Base-by-base conservation (phyloP, 37 sponge, comb jelly and placozoan genomes). In the Haliclona indistincta region DNA sequence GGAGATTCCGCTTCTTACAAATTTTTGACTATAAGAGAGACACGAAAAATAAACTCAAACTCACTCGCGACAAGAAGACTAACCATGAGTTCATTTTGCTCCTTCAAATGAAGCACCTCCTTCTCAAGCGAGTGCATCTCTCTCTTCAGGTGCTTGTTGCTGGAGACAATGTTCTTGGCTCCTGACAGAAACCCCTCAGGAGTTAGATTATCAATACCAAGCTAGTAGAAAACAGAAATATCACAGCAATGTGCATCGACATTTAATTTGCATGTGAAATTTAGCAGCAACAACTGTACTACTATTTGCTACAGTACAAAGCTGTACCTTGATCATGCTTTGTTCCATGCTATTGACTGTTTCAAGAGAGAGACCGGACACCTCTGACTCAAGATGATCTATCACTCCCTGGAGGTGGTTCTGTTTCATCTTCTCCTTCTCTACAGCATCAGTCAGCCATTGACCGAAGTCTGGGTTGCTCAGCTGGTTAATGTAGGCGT, bases 371-470 rank as follows among this genome's bases (percentile, higher is more conserved):
- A 86, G 53, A 47, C 11, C 43, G 30, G 67, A 20, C n/a, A 86
- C 86, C 49, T 86, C 86, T 13, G 75, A 75, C 70, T 79, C 80
- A 52, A 86, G 34, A 30, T 86, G 80, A 8, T 56, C 58, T 19
- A 86, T 74, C 38, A 86, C 86, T 62, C 70, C 70, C 33, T 74
- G 67, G 7, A 86, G 52, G 49, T 86, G 81, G 23, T 79, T 64
- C 63, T 79, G 64, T 54, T 80, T 86, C 86, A 86, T 47, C 33
- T 80, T 78, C 79, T 85, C 85, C 67, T 85, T 85, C 73, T 85
- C 74, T 6, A 77, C 71, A 64, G 85, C 85, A 25, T 73, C 79
- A 11, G 41, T 60, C 34, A 85, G 43, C 85, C 85, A 85, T 25
- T 25, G 2, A 43, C 43, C 47, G 67, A 71, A 78, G 25, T 64